phyloP scores from a whole-genome alignment of 2,888 invertebrate species.

The Lysandra coridon region DNA sequence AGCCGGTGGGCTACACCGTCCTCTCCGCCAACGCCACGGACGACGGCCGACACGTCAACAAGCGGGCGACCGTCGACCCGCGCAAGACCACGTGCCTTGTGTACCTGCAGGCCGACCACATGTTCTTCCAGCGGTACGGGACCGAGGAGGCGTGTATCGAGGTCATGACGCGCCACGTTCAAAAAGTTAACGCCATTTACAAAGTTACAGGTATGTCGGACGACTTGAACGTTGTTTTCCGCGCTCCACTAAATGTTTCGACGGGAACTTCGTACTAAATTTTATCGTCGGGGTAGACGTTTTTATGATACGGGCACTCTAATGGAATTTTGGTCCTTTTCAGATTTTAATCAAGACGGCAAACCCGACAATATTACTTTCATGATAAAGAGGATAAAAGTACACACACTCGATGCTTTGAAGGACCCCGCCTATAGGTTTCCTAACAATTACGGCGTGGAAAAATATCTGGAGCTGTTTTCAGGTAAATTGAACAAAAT shows the following conservation, averaged over 20 bases:
- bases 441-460: slow-evolving; percentile 97
- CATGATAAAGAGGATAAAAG: slow-evolving; percentile 97
- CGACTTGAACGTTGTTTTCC: slow-evolving; percentile 1
- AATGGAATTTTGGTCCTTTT: slow-evolving; percentile 41
- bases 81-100: slow-evolving; percentile 96
- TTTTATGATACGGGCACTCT: background rate
- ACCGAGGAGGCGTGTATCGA: slow-evolving; percentile 97
- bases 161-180: slow-evolving; percentile 96
- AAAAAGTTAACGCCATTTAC: slow-evolving; percentile 94
- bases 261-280: slow-evolving; percentile 6
- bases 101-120: slow-evolving; percentile 97
- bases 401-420: slow-evolving; percentile 92
- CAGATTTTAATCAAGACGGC: slow-evolving; percentile 96
- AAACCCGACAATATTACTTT: slow-evolving; percentile 95
- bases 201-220: slow-evolving; percentile 86
- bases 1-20: slow-evolving; percentile 73
- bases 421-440: slow-evolving; percentile 93
- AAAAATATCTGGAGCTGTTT: slow-evolving; percentile 98
- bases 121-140: slow-evolving; percentile 96
- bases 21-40: slow-evolving; percentile 73
- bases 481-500: slow-evolving; percentile 82
- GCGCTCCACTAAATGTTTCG: background rate
- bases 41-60: slow-evolving; percentile 82
- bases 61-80: slow-evolving; percentile 87
- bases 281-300: background rate